Evolutionary conservation across 2,113 vertebrate species (phyloP), one percentile per base, ranked within the genome.

Genomic region (Pongo abelii): DNA sequence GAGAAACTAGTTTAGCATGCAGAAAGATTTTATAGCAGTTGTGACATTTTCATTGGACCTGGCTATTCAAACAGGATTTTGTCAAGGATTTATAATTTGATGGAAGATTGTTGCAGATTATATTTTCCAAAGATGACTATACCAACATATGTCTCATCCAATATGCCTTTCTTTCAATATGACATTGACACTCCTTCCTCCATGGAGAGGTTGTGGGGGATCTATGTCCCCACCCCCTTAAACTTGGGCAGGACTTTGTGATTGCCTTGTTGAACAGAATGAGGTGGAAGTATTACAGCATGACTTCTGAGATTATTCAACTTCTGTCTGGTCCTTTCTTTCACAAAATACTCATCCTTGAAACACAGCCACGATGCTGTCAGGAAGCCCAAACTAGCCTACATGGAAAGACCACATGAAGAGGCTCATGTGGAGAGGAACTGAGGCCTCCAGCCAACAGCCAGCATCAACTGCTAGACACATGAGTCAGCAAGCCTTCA

Each of bases 371-470:
- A 25, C 72, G 67, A 88, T 5, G 57, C 91, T 95, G 86, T 78
- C 84, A 92, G 75, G 67, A 94, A 96, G 88, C 92, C 91, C 92
- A 90, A 74, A 87, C 59, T 43, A 46, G 84, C 38, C 74, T 74
- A 52, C 0, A 1, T 40, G 79, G 52, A 96, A 69, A 84, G 27
- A 78, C 32, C 84, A 83, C 70, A 59, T 1, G 52, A 79, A 84
- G 40, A 70, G 84, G 52, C 57, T 88, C 83, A 38, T 4, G 18
- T 67, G 43, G 97, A 79, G 91, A 96, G 91, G 88, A 95, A 72
- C n/a, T 20, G 70, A 90, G 80, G 88, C 50, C 67, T 43, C 84
- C 38, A 57, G 69, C 43, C 0, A 27, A 93, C 0, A 52, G 70
- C 30, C 88, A 64, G 77, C 43, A 52, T n/a, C 72, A 85, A 64